A percentile compares a stretch with the other conserved stretches of the same genome.
phyloP scores from a whole-genome alignment of 2,888 invertebrate genomes.

The Polietes domitor region DNA sequence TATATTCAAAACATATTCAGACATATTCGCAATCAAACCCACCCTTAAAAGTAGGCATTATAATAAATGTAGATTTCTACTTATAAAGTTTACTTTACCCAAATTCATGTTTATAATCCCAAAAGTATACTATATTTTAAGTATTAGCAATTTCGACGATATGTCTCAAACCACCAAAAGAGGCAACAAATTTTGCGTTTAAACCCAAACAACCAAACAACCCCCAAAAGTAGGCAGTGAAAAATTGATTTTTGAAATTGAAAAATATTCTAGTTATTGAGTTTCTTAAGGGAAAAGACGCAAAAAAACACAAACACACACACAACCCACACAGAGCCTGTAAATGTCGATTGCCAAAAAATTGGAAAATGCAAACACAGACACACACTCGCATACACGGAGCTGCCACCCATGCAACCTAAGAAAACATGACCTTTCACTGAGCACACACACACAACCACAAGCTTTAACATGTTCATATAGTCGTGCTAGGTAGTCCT shows the following conservation, averaged over 20 bases:
- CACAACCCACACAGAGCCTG: background rate
- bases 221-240: background rate
- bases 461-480: constrained; percentile 3
- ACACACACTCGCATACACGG: background rate
- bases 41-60: too few relatives aligned
- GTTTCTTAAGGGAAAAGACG: background rate
- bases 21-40: too few relatives aligned
- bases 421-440: constrained; percentile 30
- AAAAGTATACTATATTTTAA: constrained; percentile 15
- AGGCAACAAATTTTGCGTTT: constrained; percentile 2
- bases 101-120: background rate
- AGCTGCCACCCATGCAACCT: background rate
- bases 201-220: background rate
- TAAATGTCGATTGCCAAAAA: background rate
- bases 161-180: background rate
- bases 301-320: background rate
- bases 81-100: too few relatives aligned
- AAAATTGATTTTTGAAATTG: constrained; percentile 27
- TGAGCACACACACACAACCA: background rate
- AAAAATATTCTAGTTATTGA: background rate
- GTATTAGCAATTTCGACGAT: background rate
- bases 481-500: background rate
- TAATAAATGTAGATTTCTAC: too few relatives aligned
- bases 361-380: background rate
- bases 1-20: too few relatives aligned